phyloP scores from a whole-genome alignment of 1,140 invertebrate genomes.

The Calliopsis andreniformis region DNA sequence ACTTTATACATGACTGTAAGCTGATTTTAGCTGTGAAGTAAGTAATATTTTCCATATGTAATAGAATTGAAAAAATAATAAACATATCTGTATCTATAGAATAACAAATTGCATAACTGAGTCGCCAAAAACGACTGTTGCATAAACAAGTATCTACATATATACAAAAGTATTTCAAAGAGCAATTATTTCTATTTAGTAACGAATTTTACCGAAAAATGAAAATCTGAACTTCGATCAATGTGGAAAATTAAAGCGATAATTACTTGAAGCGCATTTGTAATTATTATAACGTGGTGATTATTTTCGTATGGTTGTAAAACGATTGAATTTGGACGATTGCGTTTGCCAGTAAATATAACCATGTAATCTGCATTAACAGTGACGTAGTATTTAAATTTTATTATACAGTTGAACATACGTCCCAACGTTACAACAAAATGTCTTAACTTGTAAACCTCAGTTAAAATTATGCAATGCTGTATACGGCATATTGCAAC shows the following conservation, averaged over 20 bases:
- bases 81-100: no score
- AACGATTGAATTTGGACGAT: background rate
- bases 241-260: no score
- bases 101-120: no score
- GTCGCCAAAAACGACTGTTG: no score
- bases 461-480: conserved; percentile 16
- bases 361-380: conserved; percentile 5
- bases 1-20: background rate
- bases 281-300: background rate
- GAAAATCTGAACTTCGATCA: no score
- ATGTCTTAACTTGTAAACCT: conserved; percentile 11
- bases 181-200: no score
- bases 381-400: conserved; percentile 21
- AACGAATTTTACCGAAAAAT: no score
- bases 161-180: no score
- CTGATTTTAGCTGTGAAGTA: background rate
- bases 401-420: conserved; percentile 35
- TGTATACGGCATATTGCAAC: background rate
- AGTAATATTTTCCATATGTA: no score
- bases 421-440: conserved; percentile 19
- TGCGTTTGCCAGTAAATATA: conserved; percentile 16
- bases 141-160: no score
- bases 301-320: background rate
- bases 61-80: no score
- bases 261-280: no score